Conservation (phyloP, 2,113 vertebrate species). For the Caranx ignobilis region DNA sequence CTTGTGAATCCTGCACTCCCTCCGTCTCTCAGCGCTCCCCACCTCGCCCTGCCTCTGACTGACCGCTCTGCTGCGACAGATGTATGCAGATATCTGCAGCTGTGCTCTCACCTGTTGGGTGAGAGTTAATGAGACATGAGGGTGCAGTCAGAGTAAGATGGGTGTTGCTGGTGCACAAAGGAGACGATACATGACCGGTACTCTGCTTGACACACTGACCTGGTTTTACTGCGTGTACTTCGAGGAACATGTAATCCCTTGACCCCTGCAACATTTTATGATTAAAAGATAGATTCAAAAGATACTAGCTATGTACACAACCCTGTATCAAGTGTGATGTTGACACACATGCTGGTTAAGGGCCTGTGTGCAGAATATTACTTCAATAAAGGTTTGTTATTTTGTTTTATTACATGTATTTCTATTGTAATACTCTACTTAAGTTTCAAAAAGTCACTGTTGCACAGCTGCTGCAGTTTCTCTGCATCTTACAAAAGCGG, state of each 20-base stretch:
- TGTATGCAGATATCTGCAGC: conserved; percentile 73
- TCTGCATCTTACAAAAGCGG: conserved; percentile 62
- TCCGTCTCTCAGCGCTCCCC: background rate
- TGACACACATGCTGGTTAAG: no score
- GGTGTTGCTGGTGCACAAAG: conserved; percentile 31
- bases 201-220: conserved; percentile 66
- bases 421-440: no score
- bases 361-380: no score
- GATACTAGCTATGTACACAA: background rate
- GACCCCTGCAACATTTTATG: conserved; percentile 6
- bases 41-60: background rate
- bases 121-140: conserved; percentile 71
- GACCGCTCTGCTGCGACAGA: conserved; percentile 66
- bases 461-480: conserved; percentile 58
- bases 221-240: conserved; percentile 46
- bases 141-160: conserved; percentile 11
- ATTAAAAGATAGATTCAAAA: conserved; percentile 8
- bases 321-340: no score
- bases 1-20: conserved; percentile 22
- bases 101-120: conserved; percentile 79
- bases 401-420: no score
- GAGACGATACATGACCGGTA: conserved; percentile 1
- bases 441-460: conserved; percentile 25
- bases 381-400: no score
- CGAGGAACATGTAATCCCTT: conserved; percentile 36